phyloP scores from a whole-genome alignment of 2,888 invertebrate genomes.

The Eilema griseolum region DNA sequence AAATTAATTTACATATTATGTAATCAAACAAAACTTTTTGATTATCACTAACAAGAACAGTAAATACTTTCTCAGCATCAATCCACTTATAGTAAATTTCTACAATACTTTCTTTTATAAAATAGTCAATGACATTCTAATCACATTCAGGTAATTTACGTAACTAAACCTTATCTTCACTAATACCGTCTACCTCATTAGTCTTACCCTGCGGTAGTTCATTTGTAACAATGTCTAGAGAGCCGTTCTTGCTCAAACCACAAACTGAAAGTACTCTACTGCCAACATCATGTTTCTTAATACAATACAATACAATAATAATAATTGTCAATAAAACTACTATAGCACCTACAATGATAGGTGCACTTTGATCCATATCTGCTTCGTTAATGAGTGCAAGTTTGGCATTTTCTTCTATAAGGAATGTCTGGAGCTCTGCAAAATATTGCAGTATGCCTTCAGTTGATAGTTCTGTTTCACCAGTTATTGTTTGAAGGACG shows the following conservation, averaged over 20 bases:
- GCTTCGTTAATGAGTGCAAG: constrained; percentile 56
- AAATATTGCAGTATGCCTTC: constrained; percentile 78
- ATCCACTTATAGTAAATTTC: constrained; percentile 24
- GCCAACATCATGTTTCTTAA: constrained; percentile 71
- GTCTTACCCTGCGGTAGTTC: constrained; percentile 70
- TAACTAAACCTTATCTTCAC: constrained; percentile 75
- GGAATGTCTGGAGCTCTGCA: constrained; percentile 65
- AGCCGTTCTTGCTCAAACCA: constrained; percentile 80
- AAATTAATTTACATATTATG: constrained; percentile 23
- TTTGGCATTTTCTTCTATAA: constrained; percentile 68
- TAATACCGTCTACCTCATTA: constrained; percentile 70
- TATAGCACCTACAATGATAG: constrained; percentile 75
- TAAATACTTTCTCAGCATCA: constrained; percentile 21
- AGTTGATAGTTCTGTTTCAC: constrained; percentile 77
- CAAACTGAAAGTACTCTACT: constrained; percentile 71
- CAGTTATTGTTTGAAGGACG: constrained; percentile 76
- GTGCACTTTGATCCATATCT: constrained; percentile 76
- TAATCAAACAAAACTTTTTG: constrained; percentile 37
- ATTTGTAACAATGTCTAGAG: constrained; percentile 78
- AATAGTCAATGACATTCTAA: constrained; percentile 29
- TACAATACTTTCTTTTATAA: constrained; percentile 38
- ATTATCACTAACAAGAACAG: constrained; percentile 33
- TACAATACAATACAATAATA: constrained; percentile 76
- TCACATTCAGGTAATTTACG: constrained; percentile 35
- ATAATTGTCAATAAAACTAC: constrained; percentile 70